Conservation (phyloP, 2,888 invertebrate species). For the Trichacis sp. region DNA sequence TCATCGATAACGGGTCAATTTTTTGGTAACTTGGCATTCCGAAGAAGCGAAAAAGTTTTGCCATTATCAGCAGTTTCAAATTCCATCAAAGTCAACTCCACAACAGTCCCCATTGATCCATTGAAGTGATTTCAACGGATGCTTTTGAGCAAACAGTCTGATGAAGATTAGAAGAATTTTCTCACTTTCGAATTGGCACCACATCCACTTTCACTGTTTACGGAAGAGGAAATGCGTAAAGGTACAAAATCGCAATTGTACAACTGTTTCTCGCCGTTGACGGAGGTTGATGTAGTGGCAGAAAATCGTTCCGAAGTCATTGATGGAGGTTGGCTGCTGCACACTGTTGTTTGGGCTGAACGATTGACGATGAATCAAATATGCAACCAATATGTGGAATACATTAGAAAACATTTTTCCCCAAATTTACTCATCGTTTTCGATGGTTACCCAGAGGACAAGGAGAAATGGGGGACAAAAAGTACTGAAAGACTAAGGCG, state of each 20-base stretch:
- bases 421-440: conserved; percentile 17
- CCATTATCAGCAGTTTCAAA: neutral
- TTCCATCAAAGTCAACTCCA: neutral
- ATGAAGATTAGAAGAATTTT: neutral
- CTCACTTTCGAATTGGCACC: neutral
- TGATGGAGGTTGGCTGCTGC: conserved; percentile 48
- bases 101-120: neutral
- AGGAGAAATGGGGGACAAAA: conserved; percentile 58
- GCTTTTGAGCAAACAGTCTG: neutral
- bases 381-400: conserved; percentile 44
- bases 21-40: conserved; percentile 32
- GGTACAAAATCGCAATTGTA: conserved; percentile 6
- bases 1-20: conserved; percentile 52
- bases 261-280: neutral
- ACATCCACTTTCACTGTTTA: conserved; percentile 4
- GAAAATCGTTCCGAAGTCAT: conserved; percentile 23
- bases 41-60: conserved; percentile 26
- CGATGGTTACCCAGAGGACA: conserved; percentile 53
- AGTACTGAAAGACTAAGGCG: conserved; percentile 59
- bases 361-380: neutral
- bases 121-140: conserved; percentile 5
- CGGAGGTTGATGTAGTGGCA: neutral
- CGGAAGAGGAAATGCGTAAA: conserved; percentile 11
- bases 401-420: conserved; percentile 30
- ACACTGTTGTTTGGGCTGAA: neutral